Evolutionary conservation across 2,888 invertebrate genomes (phyloP).

Genomic region (Trichopoda pennipes): DNA sequence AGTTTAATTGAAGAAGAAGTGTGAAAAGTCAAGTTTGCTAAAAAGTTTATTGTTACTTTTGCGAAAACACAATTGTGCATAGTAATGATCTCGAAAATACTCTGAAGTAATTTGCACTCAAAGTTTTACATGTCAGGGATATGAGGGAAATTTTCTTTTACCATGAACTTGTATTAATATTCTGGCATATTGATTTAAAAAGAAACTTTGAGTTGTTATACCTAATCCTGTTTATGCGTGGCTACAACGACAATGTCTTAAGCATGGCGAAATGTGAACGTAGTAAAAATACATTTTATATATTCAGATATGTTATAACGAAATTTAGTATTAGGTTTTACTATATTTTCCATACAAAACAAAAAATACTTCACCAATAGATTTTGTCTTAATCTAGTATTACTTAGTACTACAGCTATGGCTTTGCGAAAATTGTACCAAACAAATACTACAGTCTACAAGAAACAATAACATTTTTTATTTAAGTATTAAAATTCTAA

Average conservation of each 20-base stretch:
- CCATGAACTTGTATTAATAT: neutral
- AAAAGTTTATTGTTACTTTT: constrained; percentile 67
- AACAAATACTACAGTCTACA: too few relatives aligned
- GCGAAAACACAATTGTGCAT: constrained; percentile 68
- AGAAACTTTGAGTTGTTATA: constrained; percentile 34
- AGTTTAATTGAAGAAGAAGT: constrained; percentile 64
- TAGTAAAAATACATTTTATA: too few relatives aligned
- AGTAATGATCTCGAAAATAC: constrained; percentile 67
- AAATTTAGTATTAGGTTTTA: too few relatives aligned
- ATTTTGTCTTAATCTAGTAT: too few relatives aligned
- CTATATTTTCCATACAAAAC: too few relatives aligned
- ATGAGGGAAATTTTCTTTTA: neutral
- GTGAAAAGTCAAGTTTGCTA: constrained; percentile 72
- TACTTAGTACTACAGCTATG: too few relatives aligned
- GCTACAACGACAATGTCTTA: neutral
- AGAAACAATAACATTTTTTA: too few relatives aligned
- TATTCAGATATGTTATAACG: too few relatives aligned
- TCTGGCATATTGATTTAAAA: constrained; percentile 22
- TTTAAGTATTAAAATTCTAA: too few relatives aligned
- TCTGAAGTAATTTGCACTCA: constrained; percentile 24
- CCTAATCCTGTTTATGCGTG: neutral
- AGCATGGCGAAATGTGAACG: neutral
- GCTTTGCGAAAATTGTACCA: too few relatives aligned
- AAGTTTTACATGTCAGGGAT: constrained; percentile 11
- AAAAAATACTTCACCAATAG: too few relatives aligned